Base-by-base conservation (phyloP, 2,113 vertebrate species). In the Saguinus midas region DNA sequence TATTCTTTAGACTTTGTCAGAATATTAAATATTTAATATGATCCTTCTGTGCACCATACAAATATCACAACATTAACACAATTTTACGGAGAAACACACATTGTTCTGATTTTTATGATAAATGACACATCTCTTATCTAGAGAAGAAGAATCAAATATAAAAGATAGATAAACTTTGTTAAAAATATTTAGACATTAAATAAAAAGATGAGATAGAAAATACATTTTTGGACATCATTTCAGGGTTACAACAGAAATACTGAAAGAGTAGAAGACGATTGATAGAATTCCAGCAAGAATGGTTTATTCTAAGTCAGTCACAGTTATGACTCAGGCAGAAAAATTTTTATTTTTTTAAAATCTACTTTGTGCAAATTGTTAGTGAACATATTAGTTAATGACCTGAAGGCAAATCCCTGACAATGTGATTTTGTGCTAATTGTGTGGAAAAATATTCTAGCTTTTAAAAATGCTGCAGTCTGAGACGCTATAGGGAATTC, bases 401-500 rank as follows among this genome's bases (percentile, higher is more conserved):
- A 87, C 86, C 90, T 97, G 90, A 97, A 98, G 96, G 91, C 79
- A 98, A 98, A 98, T 92, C 8, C 80, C 57, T 96, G 68, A 97
- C 98, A 97, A 97, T 92, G 94, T 1, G 8, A 29, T 43, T 98
- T 97, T 97, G 23, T 96, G 95, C 91, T 98, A 98, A 97, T 97
- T 98, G 87, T 96, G 87, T 92, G 86, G 97, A 97, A 98, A 98
- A 96, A 87, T 96, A 94, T 96, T 98, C 87, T 96, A 95, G 68
- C 93, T 88, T 98, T 98, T 96, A 84, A 98, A 98, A 98, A 87
- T 57, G 85, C 6, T 94, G 40, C 66, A 97, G 93, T 98, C 95
- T 97, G 6, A 58, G 37, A 93, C 97, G 61, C 92, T 95, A 37
- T 11, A 91, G 95, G 92, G 95, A 91, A 48, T 97, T 96, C 72